Evolutionary conservation across 2,888 invertebrate genomes (phyloP).

Genomic region (Schrankia costaestrigalis): DNA sequence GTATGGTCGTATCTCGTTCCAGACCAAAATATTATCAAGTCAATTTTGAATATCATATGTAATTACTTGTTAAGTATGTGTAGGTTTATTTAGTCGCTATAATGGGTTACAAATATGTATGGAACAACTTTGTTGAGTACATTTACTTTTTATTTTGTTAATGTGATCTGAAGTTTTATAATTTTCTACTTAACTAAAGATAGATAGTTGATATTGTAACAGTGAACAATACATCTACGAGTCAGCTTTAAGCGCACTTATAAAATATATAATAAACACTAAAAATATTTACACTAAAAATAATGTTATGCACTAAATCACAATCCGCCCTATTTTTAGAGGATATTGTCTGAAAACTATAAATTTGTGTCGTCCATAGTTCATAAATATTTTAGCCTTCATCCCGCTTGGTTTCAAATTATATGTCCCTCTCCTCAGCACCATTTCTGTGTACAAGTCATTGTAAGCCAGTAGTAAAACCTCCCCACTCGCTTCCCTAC

Average conservation of each 20-base stretch:
- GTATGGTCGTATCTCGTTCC: constrained; percentile 54
- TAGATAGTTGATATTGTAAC: constrained; percentile 32
- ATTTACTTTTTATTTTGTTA: constrained; percentile 66
- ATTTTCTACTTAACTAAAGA: constrained; percentile 42
- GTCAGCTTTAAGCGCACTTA: constrained; percentile 64
- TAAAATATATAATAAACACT: constrained; percentile 59
- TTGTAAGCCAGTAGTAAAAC: constrained; percentile 6
- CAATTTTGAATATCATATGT: constrained; percentile 72
- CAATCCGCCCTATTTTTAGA: constrained; percentile 74
- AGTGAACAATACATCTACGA: constrained; percentile 43
- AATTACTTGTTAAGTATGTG: constrained; percentile 63
- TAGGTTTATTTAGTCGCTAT: constrained; percentile 59
- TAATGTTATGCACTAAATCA: constrained; percentile 75
- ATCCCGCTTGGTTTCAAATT: constrained; percentile 18
- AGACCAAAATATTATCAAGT: constrained; percentile 70
- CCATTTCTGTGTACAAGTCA: too few species aligned
- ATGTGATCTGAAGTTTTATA: constrained; percentile 72
- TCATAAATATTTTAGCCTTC: constrained; percentile 25
- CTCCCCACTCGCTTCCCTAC: constrained; percentile 3
- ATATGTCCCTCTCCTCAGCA: constrained; percentile 8
- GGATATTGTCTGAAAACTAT: constrained; percentile 43
- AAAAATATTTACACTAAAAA: constrained; percentile 42
- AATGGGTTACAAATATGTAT: constrained; percentile 45
- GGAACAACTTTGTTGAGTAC: constrained; percentile 58
- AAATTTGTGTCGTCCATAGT: constrained; percentile 36